Base-by-base conservation (phyloP, 2,113 vertebrate species). In the Poeciliopsis turrubarensis region DNA sequence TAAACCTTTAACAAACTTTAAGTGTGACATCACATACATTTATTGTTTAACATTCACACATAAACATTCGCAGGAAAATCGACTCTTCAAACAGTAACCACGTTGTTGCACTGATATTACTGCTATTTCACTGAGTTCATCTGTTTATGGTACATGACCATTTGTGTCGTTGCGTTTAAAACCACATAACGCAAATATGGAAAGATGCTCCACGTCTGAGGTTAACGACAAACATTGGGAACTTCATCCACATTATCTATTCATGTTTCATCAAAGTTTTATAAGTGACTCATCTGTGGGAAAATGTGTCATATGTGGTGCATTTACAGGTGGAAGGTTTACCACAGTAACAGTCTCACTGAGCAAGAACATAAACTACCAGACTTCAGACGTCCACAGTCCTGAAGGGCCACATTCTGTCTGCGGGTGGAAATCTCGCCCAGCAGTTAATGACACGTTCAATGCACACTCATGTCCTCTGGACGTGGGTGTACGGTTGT, bases 391-490 rank as follows among this genome's bases (percentile, higher is more conserved):
- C 0, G 12, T 15, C 34, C 0, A 39, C 1, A 5, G 0, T 30
- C 22, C 17, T 25, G 19, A 71, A 51, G 63, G 44, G 31, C 3
- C 15, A 13, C 10, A 25, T 0, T 0, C 11, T 63, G 9, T 64
- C 54, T 25, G 29, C 51, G 75, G 47, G 30, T 64, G 27, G 14
- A 67, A 32, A 30, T 17, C 44, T 47, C 15, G 5, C 1, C 66
- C n/a, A 1, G 17, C 29, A 26, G 76, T 63, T 34, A 8, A 15
- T 54, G 30, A 26, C 62, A 44, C 0, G 34, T 27, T 68, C 65
- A 54, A 29, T 47, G 70, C 30, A 25, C 32, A 17, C 26, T 65
- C 30, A 65, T n/a, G 14, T 67, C 57, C 71, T 71, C 60, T 72
- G 44, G 80, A 31, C 12, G 34, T 54, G n/a, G 22, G 62, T 71